Base-by-base conservation (phyloP, 1,140 invertebrate species). In the Trichogramma pretiosum region DNA sequence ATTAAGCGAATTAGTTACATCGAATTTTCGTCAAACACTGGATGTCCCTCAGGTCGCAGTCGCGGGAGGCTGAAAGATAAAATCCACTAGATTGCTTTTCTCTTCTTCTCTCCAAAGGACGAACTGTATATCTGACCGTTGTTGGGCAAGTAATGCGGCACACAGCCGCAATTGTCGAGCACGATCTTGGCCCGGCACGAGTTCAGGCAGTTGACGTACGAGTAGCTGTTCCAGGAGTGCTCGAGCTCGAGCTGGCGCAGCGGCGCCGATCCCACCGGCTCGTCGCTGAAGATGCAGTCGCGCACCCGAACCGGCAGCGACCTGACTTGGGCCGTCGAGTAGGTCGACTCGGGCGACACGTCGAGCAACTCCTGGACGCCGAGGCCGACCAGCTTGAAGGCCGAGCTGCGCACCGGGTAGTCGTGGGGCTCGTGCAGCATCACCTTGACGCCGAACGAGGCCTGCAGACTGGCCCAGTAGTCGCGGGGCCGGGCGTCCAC, bases 171-270 rank as follows among this genome's bases (percentile, higher is more conserved):
- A 2, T 56, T 54, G 2, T 59, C 46, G 2, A 63, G 57, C 1
- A 74, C 66, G 13, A 73, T 61, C 7, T 60, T 56, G 11, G 74
- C 61, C 16, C 76, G 68, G 53, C 77, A 78, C 42, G 77, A 73
- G 1, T 69, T 65, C 64, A 82, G 67, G 55, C 82, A 84, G 54
- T 84, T 84, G 42, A 76, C 69, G 48, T 77, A 81, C 0, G 77
- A 77, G 43, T 83, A 83, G 1, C 65, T 63, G 0, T 23, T 37
- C 7, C 33, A 51, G 17, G 33, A 46, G 5, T 57, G 51, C 21
- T 54, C 50, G 3, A 9, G 45, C 2, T 56, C 55, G 11, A 77
- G 70, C 2, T 58, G 53, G 0, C 56, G 34, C 1, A 28, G 7
- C n/a, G n/a, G n/a, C 16, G 53, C 11, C 72, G 50, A 39, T 56